A percentile compares a stretch with the other conserved stretches of the same genome.
Conservation (phyloP, 2,113 vertebrate genomes). For the Gobius niger region DNA sequence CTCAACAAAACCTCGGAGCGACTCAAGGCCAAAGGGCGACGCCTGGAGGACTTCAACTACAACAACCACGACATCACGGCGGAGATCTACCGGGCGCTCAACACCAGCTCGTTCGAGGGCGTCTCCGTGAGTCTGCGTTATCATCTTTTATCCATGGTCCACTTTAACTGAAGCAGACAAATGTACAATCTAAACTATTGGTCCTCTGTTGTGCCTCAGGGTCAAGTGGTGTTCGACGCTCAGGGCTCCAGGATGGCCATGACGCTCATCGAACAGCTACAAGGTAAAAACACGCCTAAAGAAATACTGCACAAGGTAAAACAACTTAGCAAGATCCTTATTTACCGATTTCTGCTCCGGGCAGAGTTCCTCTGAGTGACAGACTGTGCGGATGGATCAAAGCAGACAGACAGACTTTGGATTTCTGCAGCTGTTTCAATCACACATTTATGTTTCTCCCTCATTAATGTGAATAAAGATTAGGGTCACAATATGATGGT, state of each 20-base stretch:
- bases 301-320: not conserved
- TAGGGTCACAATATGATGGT: no score
- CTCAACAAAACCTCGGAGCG: conserved; percentile 92
- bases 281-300: conserved; percentile 76
- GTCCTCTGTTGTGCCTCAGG: conserved; percentile 69
- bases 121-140: conserved; percentile 84
- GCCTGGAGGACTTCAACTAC: conserved; percentile 95
- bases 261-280: conserved; percentile 95
- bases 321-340: no score
- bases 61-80: conserved; percentile 94
- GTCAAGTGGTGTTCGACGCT: conserved; percentile 95
- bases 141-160: no score
- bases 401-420: not conserved
- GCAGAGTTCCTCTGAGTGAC: not conserved
- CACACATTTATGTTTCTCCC: no score
- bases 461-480: no score
- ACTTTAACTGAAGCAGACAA: no score
- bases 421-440: no score
- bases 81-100: conserved; percentile 93
- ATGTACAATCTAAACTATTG: no score
- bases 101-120: conserved; percentile 93
- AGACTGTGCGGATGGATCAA: not conserved
- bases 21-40: conserved; percentile 81
- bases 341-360: conserved; percentile 16
- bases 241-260: conserved; percentile 97